Evolutionary conservation across 2,888 invertebrate species (phyloP).

Genomic region (Synergus itoensis): DNA sequence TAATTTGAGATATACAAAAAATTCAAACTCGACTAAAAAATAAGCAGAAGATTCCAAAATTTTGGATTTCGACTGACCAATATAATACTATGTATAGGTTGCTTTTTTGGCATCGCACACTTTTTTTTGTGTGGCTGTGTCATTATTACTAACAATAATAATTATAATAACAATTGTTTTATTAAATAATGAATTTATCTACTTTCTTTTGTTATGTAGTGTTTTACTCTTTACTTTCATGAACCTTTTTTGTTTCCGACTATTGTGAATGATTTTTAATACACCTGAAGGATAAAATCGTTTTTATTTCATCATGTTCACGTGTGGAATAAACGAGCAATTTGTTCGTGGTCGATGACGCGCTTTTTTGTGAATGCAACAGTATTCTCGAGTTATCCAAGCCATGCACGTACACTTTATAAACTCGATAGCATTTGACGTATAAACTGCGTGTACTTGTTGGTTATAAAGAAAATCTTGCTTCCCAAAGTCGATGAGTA

Average conservation of each 20-base stretch:
- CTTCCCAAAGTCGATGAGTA: conserved; percentile 34
- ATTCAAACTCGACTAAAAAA: no score
- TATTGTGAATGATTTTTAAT: not conserved
- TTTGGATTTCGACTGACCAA: no score
- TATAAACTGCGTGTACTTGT: not conserved
- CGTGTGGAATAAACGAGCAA: not conserved
- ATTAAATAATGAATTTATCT: no score
- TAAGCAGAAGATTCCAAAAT: no score
- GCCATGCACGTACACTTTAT: conserved; percentile 4
- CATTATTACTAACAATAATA: no score
- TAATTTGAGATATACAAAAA: no score
- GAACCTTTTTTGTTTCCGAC: not conserved
- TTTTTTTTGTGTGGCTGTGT: no score
- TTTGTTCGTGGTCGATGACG: not conserved
- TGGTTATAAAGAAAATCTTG: conserved; percentile 46
- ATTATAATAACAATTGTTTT: no score
- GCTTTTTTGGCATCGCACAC: no score
- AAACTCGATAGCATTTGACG: conserved; percentile 1
- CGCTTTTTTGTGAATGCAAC: not conserved
- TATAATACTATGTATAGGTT: no score
- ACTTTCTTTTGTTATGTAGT: no score
- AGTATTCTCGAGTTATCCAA: conserved; percentile 5
- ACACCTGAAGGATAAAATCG: not conserved
- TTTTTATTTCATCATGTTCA: not conserved
- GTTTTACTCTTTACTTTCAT: no score